Evolutionary conservation across 2,797 vertebrate genomes (phyloP).

Genomic region (Coranthus polyacanthus): DNA sequence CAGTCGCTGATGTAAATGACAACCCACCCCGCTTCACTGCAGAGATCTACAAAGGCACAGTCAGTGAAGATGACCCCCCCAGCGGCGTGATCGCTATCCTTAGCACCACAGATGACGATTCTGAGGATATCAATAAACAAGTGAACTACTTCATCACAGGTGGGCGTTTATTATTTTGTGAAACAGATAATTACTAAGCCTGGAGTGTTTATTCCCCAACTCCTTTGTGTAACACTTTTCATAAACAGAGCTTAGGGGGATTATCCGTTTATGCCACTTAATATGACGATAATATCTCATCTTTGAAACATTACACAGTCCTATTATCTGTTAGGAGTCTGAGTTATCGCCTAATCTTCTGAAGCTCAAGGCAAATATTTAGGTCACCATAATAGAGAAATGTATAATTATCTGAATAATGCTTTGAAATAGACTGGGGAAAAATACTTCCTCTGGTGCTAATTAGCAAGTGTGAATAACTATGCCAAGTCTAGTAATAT

Average conservation of each 20-base stretch:
- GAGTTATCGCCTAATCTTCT: conserved; percentile 58
- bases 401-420: conserved; percentile 71
- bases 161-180: conserved; percentile 68
- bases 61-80: conserved; percentile 96
- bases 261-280: conserved; percentile 61
- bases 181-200: conserved; percentile 40
- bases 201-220: conserved; percentile 38
- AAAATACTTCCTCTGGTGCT: conserved; percentile 62
- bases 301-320: conserved; percentile 62
- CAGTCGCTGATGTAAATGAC: conserved; percentile 95
- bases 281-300: conserved; percentile 74
- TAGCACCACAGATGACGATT: conserved; percentile 94
- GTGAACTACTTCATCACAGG: conserved; percentile 97
- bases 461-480: conserved; percentile 75
- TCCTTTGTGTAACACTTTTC: conserved; percentile 54
- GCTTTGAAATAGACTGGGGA: conserved; percentile 63
- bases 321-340: conserved; percentile 64
- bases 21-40: conserved; percentile 96
- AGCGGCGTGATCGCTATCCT: conserved; percentile 96
- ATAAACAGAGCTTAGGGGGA: conserved; percentile 53
- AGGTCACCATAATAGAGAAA: conserved; percentile 66
- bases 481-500: conserved; percentile 62
- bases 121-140: conserved; percentile 92
- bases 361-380: conserved; percentile 71
- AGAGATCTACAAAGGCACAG: conserved; percentile 98